Conservation (phyloP, 1,140 invertebrate genomes). For the Plutomurus gul region DNA sequence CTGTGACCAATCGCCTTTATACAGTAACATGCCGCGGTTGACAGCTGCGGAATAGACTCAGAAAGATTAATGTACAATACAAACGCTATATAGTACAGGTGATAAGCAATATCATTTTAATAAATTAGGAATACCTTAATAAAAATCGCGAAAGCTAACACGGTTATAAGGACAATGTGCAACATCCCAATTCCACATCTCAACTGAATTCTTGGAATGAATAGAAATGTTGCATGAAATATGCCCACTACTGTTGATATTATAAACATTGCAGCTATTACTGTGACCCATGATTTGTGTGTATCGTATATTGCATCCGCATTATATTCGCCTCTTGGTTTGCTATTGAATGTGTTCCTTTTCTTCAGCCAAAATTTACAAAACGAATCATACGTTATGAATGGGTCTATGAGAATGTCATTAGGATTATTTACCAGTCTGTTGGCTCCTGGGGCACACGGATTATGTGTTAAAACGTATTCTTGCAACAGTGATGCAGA, state of each 20-base stretch:
- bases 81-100: neutral
- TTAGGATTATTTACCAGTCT: too few species aligned
- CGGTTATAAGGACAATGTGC: neutral
- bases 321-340: neutral
- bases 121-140: neutral
- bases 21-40: neutral
- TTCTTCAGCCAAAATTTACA: neutral
- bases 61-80: neutral
- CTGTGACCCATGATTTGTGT: neutral
- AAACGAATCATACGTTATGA: too few species aligned
- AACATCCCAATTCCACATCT: slow-evolving; percentile 16
- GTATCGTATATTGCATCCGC: neutral
- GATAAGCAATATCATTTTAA: neutral
- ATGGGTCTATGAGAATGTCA: too few species aligned
- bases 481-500: slow-evolving; percentile 14
- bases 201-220: neutral
- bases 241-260: slow-evolving; percentile 15
- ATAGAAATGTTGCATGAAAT: neutral
- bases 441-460: neutral
- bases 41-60: neutral
- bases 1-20: slow-evolving; percentile 34
- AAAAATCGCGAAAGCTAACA: neutral
- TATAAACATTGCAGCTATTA: neutral
- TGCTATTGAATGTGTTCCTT: neutral
- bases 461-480: neutral